Base-by-base conservation (phyloP, 2,888 invertebrate species). In the Suillia variegata region DNA sequence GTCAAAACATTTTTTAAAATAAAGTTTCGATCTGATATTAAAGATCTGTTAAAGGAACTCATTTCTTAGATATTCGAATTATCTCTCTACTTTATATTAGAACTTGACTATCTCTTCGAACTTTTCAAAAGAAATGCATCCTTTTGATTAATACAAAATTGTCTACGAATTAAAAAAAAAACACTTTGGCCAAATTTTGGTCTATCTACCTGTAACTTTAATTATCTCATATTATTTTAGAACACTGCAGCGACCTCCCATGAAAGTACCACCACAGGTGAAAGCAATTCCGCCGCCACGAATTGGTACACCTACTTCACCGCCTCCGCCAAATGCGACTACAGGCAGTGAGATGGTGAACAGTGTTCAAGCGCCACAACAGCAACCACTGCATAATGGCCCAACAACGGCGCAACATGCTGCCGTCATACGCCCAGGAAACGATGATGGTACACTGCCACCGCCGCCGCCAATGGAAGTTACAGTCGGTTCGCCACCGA, bases 221-320 rank as follows among this genome's bases (percentile, higher is more conserved):
- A n/a, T n/a, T n/a, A n/a, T n/a, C n/a, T n/a, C n/a, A n/a, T n/a
- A n/a, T n/a, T n/a, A 38, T 60, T 63, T 21, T 61, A 81, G 82
- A 70, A 82, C 82, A 17, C 73, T 82, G 59, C 80, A 81, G 65
- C 71, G 82, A 62, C 80, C 80, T 59, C 80, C 80, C 51, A 81
- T 80, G 80, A 82, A 82, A 71, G 63, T 82, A 70, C 82, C 81
- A 64, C 78, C 79, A 58, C 79, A 80, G 62, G 82, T 81, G 75
- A 82, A 82, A 68, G 79, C 80, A 55, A 82, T 82, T 67, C 82
- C 82, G 58, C 81, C 82, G 61, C 82, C 82, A 8, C 78, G 82
- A 61, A 82, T 82, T 61, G 80, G 75, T 34, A 78, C 77, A 61
- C 77, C 77, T 38, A 78, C 77, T 55, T 74, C 78, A 17, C 75